Conservation (phyloP, 2,888 invertebrate genomes). For the Copidosoma aretas region DNA sequence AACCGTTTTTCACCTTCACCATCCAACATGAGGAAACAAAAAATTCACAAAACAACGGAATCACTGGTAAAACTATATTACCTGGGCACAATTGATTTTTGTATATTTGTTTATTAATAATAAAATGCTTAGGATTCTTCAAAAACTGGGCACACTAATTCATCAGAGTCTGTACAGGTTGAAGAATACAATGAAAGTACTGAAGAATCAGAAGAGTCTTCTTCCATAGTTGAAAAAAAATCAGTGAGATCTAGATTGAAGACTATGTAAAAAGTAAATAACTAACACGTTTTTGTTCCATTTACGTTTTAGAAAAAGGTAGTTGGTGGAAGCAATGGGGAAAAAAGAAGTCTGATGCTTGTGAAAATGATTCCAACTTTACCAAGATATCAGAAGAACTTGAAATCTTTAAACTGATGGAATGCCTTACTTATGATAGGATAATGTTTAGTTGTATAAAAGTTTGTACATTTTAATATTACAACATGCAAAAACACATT, state of each 20-base stretch:
- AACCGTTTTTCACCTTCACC: conserved; percentile 56
- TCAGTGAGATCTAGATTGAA: conserved; percentile 57
- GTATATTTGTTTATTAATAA: conserved; percentile 3
- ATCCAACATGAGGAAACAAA: conserved; percentile 44
- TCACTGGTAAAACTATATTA: conserved; percentile 49
- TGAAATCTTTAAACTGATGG: conserved; percentile 44
- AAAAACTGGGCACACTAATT: conserved; percentile 55
- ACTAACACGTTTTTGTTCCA: conserved; percentile 25
- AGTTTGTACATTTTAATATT: conserved; percentile 33
- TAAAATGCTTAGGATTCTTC: conserved; percentile 50
- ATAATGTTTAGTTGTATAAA: conserved; percentile 32
- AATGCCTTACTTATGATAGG: conserved; percentile 19
- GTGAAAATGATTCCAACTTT: conserved; percentile 50
- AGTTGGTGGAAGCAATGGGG: conserved; percentile 16
- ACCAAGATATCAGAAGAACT: conserved; percentile 51
- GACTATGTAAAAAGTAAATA: conserved; percentile 47
- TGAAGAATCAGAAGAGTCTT: conserved; percentile 56
- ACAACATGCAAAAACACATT: conserved; percentile 20
- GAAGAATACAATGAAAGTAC: conserved; percentile 57
- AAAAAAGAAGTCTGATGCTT: conserved; percentile 34
- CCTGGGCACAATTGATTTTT: conserved; percentile 9
- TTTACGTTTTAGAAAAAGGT: conserved; percentile 39
- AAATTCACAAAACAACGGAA: conserved; percentile 45
- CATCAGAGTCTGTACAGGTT: conserved; percentile 58
- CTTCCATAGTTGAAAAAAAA: conserved; percentile 52